Evolutionary conservation across 37 sponge, comb jelly and placozoan genomes (phyloP).

Genomic region (Lycopodina hypogea): DNA sequence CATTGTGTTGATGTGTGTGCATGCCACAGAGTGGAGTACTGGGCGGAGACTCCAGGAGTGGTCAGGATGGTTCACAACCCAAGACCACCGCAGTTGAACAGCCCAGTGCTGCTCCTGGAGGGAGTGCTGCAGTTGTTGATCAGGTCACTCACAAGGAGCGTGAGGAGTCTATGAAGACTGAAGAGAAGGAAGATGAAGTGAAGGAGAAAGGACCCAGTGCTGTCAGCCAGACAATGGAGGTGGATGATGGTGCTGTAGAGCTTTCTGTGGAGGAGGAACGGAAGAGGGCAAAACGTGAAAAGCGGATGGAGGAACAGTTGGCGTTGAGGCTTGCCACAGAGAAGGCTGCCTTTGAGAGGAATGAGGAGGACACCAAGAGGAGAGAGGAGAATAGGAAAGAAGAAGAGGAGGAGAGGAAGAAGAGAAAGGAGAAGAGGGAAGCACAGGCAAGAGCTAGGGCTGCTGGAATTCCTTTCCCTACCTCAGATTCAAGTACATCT

Average conservation of each 20-base stretch:
- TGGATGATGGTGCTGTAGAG: neutral
- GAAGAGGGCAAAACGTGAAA: neutral
- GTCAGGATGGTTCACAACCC: neutral
- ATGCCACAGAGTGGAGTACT: no score
- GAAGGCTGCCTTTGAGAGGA: neutral
- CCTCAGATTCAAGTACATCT: no score
- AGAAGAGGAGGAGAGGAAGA: slow-evolving; percentile 8
- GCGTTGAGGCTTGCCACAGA: neutral
- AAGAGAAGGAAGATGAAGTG: neutral
- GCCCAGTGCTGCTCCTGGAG: neutral
- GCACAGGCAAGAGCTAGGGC: neutral
- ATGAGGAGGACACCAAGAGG: neutral
- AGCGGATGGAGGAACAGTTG: neutral
- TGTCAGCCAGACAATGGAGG: neutral
- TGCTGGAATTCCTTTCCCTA: no score
- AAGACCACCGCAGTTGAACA: neutral
- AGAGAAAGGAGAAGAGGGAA: slow-evolving; percentile 14
- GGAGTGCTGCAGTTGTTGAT: neutral
- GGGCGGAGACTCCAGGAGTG: neutral
- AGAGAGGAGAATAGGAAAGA: neutral
- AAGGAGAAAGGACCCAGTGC: neutral
- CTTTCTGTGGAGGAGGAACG: neutral
- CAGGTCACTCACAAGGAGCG: neutral
- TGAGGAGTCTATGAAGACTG: neutral
- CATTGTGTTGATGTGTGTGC: no score